Evolutionary conservation across 2,797 vertebrate species (phyloP).

Genomic region (Tenualosa ilisha): DNA sequence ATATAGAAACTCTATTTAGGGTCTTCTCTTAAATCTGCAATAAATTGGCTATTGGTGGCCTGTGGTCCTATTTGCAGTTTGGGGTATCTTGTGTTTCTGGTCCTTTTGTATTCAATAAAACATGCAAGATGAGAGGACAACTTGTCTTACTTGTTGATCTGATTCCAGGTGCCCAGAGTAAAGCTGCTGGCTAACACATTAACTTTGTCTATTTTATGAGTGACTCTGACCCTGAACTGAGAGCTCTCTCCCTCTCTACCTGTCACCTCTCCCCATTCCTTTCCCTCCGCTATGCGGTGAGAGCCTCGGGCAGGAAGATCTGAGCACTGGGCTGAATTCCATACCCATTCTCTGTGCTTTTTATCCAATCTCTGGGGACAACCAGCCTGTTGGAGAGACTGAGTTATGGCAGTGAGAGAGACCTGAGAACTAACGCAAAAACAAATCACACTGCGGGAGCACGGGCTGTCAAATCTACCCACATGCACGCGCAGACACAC

Average conservation of each 20-base stretch:
- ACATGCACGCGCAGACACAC: not conserved
- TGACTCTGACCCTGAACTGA: slow-evolving; percentile 13
- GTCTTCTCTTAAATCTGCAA: not conserved
- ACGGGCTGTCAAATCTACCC: not conserved
- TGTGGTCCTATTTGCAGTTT: not conserved
- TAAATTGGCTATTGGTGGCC: not conserved
- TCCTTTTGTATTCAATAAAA: not conserved
- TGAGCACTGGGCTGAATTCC: not conserved
- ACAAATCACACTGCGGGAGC: slow-evolving; percentile 4
- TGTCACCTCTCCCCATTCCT: not conserved
- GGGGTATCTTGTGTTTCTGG: not conserved
- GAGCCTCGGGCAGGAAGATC: not conserved
- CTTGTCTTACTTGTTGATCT: not conserved
- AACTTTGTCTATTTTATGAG: slow-evolving; percentile 15
- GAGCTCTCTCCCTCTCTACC: not conserved
- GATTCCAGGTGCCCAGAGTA: not conserved
- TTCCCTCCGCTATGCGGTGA: not conserved
- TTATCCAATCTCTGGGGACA: not conserved
- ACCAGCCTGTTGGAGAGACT: not conserved
- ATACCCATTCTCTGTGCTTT: not conserved
- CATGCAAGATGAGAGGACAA: not conserved
- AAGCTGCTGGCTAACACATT: not conserved
- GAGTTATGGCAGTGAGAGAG: slow-evolving; percentile 10
- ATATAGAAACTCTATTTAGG: not conserved
- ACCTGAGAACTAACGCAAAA: slow-evolving; percentile 9